A percentile compares a stretch with the other conserved stretches of the same genome.
Evolutionary conservation across 2,797 vertebrate genomes (phyloP).

Genomic region (Calcarius lapponicus): DNA sequence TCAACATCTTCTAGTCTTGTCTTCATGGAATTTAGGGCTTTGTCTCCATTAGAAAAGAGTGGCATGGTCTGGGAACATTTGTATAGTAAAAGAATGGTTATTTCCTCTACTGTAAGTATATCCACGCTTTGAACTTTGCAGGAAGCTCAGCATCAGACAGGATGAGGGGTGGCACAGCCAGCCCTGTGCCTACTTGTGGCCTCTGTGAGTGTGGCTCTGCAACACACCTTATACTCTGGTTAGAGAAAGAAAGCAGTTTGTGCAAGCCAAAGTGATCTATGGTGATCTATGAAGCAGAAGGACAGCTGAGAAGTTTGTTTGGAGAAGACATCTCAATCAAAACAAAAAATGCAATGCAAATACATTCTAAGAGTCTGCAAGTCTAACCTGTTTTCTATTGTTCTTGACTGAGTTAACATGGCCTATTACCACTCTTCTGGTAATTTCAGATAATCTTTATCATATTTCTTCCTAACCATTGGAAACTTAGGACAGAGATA

Average conservation of each 20-base stretch:
- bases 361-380: background rate
- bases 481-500: background rate
- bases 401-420: background rate
- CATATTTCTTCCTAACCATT: background rate
- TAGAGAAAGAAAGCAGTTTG: background rate
- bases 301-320: background rate
- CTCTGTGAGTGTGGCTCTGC: background rate
- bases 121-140: background rate
- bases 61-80: background rate
- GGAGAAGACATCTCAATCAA: background rate
- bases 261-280: background rate
- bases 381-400: background rate
- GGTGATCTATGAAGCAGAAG: background rate
- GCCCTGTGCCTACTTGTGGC: background rate
- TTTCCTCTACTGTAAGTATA: background rate
- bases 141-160: background rate
- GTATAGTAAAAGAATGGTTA: background rate
- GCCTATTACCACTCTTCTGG: background rate
- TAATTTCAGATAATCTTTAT: background rate
- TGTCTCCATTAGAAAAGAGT: background rate
- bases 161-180: background rate
- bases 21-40: background rate
- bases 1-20: background rate
- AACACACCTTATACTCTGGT: background rate
- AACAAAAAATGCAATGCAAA: background rate